phyloP scores from a whole-genome alignment of 2,888 invertebrate genomes.

The Chaetogeoica ovagalla region DNA sequence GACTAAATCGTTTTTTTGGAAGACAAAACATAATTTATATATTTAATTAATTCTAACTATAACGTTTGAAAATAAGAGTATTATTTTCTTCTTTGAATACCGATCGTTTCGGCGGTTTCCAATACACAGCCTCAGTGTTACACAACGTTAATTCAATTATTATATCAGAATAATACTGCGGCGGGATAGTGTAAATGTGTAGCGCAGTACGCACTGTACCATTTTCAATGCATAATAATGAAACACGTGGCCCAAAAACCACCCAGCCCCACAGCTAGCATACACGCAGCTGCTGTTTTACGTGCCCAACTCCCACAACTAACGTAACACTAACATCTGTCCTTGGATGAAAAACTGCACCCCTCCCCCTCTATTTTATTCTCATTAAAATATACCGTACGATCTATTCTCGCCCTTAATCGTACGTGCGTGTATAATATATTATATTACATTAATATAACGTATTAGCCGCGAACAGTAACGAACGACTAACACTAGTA shows the following conservation, averaged over 20 bases:
- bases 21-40: too few species aligned
- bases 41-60: too few species aligned
- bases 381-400: neutral
- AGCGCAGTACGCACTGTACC: neutral
- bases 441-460: too few species aligned
- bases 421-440: too few species aligned
- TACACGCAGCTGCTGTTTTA: conserved; percentile 40
- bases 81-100: neutral
- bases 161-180: neutral
- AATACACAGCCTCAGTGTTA: neutral
- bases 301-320: conserved; percentile 10
- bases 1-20: too few species aligned
- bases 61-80: too few species aligned
- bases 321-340: conserved; percentile 40
- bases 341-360: conserved; percentile 5
- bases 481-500: conserved; percentile 37
- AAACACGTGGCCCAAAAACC: conserved; percentile 25
- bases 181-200: neutral
- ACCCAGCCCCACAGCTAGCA: neutral
- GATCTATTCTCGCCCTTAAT: conserved; percentile 16
- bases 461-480: neutral
- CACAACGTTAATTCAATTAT: neutral
- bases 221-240: neutral
- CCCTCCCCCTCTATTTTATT: conserved; percentile 17
- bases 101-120: neutral